These are phyloP conservation scores for Pardalotus punctatus DNA, from an alignment of 2,113 vertebrate genomes.

Conservation along the genomic window DNA sequence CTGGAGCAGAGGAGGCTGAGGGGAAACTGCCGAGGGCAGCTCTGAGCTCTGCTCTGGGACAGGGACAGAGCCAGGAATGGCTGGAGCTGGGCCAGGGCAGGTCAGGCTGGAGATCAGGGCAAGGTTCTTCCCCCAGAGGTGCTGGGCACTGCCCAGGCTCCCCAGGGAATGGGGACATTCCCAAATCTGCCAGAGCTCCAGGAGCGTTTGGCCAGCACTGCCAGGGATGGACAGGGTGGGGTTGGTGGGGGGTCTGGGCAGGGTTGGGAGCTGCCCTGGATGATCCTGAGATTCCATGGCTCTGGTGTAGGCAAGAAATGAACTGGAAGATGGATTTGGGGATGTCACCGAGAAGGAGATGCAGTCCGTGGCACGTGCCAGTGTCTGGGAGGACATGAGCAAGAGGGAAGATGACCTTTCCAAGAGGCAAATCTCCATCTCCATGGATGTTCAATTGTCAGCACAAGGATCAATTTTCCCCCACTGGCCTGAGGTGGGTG, in stretches of 20 bases:
- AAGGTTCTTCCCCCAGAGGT: not conserved
- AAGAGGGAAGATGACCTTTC: not conserved
- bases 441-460: not conserved
- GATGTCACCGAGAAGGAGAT: accelerated
- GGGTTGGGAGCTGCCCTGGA: accelerated
- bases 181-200: not conserved
- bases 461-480: not conserved
- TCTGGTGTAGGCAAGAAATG: not conserved
- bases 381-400: not conserved
- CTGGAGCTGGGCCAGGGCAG: not conserved
- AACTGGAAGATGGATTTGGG: not conserved
- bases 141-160: not conserved
- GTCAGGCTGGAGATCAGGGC: not conserved
- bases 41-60: not conserved
- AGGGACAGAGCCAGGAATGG: accelerated
- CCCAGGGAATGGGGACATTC: not conserved
- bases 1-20: not conserved
- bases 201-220: not conserved
- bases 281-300: too few species aligned
- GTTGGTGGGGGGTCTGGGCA: not conserved
- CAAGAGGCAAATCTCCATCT: not conserved
- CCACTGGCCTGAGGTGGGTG: not conserved
- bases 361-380: not conserved
- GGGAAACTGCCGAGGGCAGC: accelerated
- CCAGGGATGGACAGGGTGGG: not conserved